phyloP scores from a whole-genome alignment of 2,888 invertebrate genomes.

The Campopleginae sp. region DNA sequence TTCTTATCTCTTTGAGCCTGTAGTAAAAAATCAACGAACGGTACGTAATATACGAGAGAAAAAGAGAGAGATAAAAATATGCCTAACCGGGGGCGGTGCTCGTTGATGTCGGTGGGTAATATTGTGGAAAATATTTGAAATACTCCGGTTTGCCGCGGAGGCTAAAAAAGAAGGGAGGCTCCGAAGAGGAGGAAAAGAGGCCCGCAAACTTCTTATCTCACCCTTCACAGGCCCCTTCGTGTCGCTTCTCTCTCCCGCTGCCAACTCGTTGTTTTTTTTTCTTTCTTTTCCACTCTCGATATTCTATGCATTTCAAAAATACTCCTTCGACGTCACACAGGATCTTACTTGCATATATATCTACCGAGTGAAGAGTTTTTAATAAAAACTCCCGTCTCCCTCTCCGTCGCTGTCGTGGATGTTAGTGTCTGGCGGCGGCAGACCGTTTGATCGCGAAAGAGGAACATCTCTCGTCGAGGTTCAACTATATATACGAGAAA shows the following conservation, averaged over 20 bases:
- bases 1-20: slow-evolving; percentile 55
- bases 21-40: slow-evolving; percentile 60
- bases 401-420: slow-evolving; percentile 42
- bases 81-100: slow-evolving; percentile 47
- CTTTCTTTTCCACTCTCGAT: slow-evolving; percentile 48
- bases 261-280: slow-evolving; percentile 10
- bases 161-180: neutral
- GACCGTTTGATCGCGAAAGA: slow-evolving; percentile 65
- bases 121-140: slow-evolving; percentile 66
- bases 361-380: slow-evolving; percentile 55
- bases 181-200: slow-evolving; percentile 52
- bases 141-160: slow-evolving; percentile 21
- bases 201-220: slow-evolving; percentile 63
- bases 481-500: slow-evolving; percentile 17
- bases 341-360: slow-evolving; percentile 23
- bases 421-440: slow-evolving; percentile 57
- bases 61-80: slow-evolving; percentile 48
- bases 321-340: slow-evolving; percentile 54
- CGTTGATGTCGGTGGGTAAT: slow-evolving; percentile 59
- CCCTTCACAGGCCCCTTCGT: slow-evolving; percentile 55
- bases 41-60: slow-evolving; percentile 53
- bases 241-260: neutral
- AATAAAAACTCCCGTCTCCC: slow-evolving; percentile 60
- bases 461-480: slow-evolving; percentile 53
- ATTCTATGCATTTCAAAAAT: slow-evolving; percentile 58